These are phyloP conservation scores for Phlogophora meticulosa DNA, from an alignment of 2,888 invertebrate genomes.

Conservation along the genomic window DNA sequence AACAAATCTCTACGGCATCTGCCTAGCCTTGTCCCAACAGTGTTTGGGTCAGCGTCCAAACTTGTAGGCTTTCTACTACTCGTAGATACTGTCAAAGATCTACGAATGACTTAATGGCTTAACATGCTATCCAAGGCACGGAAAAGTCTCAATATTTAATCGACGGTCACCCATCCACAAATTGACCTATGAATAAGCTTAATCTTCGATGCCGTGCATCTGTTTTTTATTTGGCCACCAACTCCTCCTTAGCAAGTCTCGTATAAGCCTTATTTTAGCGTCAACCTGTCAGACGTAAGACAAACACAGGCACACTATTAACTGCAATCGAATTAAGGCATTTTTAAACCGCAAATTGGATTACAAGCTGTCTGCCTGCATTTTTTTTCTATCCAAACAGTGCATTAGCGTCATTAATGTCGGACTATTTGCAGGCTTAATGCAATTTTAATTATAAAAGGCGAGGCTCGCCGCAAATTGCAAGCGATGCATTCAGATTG, in stretches of 20 bases:
- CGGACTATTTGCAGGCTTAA: conserved; percentile 84
- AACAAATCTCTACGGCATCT: background rate
- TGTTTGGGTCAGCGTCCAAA: too few relatives aligned
- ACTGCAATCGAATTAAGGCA: conserved; percentile 72
- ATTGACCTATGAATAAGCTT: too few relatives aligned
- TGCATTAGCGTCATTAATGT: conserved; percentile 85
- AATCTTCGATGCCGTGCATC: too few relatives aligned
- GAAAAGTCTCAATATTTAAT: too few relatives aligned
- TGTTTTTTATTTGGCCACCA: too few relatives aligned
- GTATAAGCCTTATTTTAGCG: conserved; percentile 45
- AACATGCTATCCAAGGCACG: too few relatives aligned
- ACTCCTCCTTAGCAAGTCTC: conserved; percentile 10
- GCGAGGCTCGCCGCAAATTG: conserved; percentile 84
- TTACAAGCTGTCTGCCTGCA: conserved; percentile 76
- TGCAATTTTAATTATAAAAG: conserved; percentile 91
- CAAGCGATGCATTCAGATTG: conserved; percentile 86
- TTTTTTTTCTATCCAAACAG: conserved; percentile 84
- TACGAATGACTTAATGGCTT: too few relatives aligned
- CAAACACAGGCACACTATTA: conserved; percentile 59
- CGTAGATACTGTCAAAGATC: too few relatives aligned
- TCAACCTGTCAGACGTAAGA: conserved; percentile 59
- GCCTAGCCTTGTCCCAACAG: too few relatives aligned
- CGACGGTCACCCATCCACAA: too few relatives aligned
- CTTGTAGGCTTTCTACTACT: too few relatives aligned
- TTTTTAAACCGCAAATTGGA: conserved; percentile 76